phyloP scores from a whole-genome alignment of 2,797 vertebrate species.

The Pseudochromis fuscus region DNA sequence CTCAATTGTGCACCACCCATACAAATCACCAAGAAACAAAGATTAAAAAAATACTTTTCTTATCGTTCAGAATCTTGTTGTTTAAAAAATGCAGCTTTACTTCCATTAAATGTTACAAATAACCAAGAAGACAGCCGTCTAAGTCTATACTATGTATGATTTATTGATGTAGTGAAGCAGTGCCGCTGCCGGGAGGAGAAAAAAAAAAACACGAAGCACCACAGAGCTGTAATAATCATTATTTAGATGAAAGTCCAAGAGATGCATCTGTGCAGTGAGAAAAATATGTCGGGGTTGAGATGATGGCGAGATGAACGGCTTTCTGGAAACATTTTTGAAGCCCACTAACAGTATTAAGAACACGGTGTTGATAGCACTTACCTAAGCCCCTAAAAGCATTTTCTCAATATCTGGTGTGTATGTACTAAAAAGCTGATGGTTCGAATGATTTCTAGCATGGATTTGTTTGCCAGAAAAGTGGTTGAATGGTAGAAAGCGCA shows the following conservation, averaged over 20 bases:
- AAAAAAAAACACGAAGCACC: constrained; percentile 3
- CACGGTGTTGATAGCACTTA: constrained; percentile 70
- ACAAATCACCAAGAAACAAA: constrained; percentile 11
- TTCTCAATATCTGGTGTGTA: constrained; percentile 72
- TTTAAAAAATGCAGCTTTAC: constrained; percentile 5
- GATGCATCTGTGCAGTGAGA: constrained; percentile 16
- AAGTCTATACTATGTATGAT: constrained; percentile 7
- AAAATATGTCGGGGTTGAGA: constrained; percentile 11
- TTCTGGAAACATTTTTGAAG: constrained; percentile 59
- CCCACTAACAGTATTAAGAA: constrained; percentile 60
- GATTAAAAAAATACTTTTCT: neutral
- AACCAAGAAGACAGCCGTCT: no score
- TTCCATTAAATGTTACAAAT: no score
- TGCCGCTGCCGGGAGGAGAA: constrained; percentile 3
- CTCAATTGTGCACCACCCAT: constrained; percentile 20
- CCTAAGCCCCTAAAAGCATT: constrained; percentile 79
- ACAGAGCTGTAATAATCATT: constrained; percentile 39
- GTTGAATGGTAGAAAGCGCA: constrained; percentile 73
- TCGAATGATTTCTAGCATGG: constrained; percentile 73
- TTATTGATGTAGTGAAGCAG: constrained; percentile 35
- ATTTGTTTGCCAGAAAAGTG: constrained; percentile 80
- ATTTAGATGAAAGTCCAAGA: constrained; percentile 47
- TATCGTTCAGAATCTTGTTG: constrained; percentile 4
- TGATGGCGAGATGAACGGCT: constrained; percentile 45
- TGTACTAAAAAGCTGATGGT: constrained; percentile 76